Conservation (phyloP, 2,888 invertebrate species). For the Lissocephala sabroskyi region DNA sequence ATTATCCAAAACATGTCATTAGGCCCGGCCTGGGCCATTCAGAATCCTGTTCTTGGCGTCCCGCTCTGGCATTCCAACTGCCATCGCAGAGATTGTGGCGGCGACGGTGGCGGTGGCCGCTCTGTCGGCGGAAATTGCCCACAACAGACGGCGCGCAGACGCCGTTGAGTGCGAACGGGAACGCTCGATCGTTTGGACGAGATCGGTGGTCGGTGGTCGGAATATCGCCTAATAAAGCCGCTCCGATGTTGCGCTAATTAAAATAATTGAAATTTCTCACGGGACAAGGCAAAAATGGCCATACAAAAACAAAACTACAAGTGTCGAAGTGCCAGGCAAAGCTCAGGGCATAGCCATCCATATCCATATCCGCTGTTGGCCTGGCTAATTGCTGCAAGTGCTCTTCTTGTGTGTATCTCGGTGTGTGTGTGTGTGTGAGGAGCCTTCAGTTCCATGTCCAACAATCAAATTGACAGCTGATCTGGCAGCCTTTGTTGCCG, state of each 20-base stretch:
- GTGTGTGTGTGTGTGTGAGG: too few relatives aligned
- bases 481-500: too few relatives aligned
- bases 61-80: constrained; percentile 38
- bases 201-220: constrained; percentile 10
- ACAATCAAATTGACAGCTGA: constrained; percentile 62
- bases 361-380: constrained; percentile 50
- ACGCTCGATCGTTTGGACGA: too few relatives aligned
- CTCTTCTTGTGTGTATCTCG: too few relatives aligned
- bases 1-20: constrained; percentile 71
- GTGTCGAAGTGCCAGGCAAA: constrained; percentile 28
- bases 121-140: constrained; percentile 47
- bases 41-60: constrained; percentile 58
- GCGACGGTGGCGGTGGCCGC: constrained; percentile 2
- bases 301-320: constrained; percentile 53
- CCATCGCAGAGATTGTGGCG: constrained; percentile 7
- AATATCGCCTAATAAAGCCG: constrained; percentile 53
- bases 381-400: constrained; percentile 67
- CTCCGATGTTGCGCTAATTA: constrained; percentile 62
- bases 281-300: too few relatives aligned
- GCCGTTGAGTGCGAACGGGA: constrained; percentile 50
- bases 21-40: constrained; percentile 42
- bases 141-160: constrained; percentile 53
- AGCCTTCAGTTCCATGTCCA: constrained; percentile 38
- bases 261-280: constrained; percentile 69
- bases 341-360: constrained; percentile 23